These are phyloP conservation scores for Brachypteracias leptosomus DNA, from an alignment of 2,113 vertebrate genomes.

Conservation along the genomic window DNA sequence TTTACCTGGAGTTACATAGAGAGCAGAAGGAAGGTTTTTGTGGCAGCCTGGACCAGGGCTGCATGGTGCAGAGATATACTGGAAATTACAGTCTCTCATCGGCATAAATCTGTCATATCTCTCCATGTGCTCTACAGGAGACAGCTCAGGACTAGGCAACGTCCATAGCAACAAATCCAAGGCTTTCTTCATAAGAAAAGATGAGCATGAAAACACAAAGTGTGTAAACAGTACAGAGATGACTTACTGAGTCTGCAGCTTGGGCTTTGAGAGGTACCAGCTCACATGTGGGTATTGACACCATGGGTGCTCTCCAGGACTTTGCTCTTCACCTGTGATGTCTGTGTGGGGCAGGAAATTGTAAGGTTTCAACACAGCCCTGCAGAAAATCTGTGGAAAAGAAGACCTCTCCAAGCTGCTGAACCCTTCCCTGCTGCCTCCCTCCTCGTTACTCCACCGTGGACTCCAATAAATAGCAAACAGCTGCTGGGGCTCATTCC, in stretches of 20 bases:
- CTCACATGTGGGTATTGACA: background rate
- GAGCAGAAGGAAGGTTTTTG: background rate
- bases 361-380: background rate
- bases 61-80: background rate
- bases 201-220: background rate
- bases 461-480: constrained; percentile 67
- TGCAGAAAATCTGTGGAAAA: background rate
- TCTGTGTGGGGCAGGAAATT: background rate
- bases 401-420: background rate
- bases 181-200: background rate
- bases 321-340: background rate
- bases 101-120: background rate
- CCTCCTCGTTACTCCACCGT: background rate
- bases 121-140: background rate
- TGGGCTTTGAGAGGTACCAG: background rate
- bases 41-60: background rate
- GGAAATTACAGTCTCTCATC: background rate
- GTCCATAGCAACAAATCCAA: background rate
- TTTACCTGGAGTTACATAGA: background rate
- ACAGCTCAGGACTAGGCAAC: background rate
- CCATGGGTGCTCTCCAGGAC: background rate
- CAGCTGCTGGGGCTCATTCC: constrained; percentile 68
- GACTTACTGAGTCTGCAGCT: background rate
- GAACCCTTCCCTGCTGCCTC: constrained; percentile 17
- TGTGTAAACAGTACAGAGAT: background rate